Base-by-base conservation (phyloP, 2,797 vertebrate species). In the Lemur catta region DNA sequence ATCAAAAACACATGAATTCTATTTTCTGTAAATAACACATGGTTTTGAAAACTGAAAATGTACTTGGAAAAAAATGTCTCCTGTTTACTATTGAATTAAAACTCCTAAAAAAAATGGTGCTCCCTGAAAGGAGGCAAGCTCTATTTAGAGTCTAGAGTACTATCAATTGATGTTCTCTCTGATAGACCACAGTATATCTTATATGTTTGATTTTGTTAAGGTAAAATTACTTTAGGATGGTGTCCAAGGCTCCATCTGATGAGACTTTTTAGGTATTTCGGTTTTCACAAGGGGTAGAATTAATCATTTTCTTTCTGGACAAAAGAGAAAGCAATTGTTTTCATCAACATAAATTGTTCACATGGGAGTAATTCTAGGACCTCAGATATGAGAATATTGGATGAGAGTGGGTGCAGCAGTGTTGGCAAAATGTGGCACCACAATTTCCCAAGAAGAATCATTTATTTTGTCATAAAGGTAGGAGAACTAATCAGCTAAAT, bases 1-100 rank as follows among this genome's bases (percentile, higher is more conserved):
- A 97, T 98, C 15, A 96, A 98, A 97, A 97, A 94, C 95, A 96
- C 86, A 97, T 81, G 89, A 96, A 95, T 96, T 97, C 91, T 97
- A 94, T 98, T 97, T 98, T 97, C 96, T 97, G 95, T 97, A 97
- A 98, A 97, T 97, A 98, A 97, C 96, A 98, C 97, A 97, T 97
- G 97, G 93, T 87, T 98, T 97, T 95, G 69, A 93, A 96, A 96
- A 97, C 63, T 96, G 95, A 96, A 97, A 95, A 97, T 94, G 26
- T 93, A 87, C 57, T 96, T 94, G 81, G 52, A 92, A 91, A 94
- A 89, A 95, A 95, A 78, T 81, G n/a, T 89, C 63, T 96, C 93
- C 41, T 94, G 26, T 87, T 10, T 85, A 95, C 30, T 92, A 55
- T 11, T 93, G 52, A 87, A 55, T 96, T 93, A 93, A 96, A 95